These are phyloP conservation scores for Leucophora obtusa DNA, from an alignment of 2,888 invertebrate genomes.

Conservation along the genomic window DNA sequence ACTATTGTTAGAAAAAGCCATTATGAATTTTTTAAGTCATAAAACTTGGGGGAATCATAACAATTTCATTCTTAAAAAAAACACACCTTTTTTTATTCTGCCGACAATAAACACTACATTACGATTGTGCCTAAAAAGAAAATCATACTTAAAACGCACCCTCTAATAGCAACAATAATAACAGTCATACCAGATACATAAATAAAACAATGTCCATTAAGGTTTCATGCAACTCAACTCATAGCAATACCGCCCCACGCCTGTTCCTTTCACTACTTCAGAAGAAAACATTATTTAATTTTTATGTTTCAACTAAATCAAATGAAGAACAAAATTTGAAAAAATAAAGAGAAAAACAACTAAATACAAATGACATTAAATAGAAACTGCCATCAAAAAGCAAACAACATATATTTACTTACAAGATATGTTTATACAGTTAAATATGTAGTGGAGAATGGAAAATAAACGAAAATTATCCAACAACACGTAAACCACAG, in stretches of 20 bases:
- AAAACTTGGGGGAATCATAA: background rate
- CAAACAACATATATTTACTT: background rate
- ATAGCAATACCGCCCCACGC: no score
- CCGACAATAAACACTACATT: constrained; percentile 14
- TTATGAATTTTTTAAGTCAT: constrained; percentile 20
- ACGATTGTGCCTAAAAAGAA: constrained; percentile 13
- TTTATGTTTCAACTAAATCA: constrained; percentile 48
- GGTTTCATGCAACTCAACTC: constrained; percentile 5
- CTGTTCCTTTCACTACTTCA: background rate
- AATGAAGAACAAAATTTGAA: constrained; percentile 43
- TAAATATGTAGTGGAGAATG: background rate
- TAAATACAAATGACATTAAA: background rate
- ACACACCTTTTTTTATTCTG: constrained; percentile 12
- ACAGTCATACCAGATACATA: constrained; percentile 8
- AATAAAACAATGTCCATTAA: constrained; percentile 34
- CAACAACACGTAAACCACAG: constrained; percentile 48
- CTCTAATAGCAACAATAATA: constrained; percentile 15
- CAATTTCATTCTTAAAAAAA: constrained; percentile 23
- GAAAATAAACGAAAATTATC: constrained; percentile 4
- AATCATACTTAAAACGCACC: constrained; percentile 21
- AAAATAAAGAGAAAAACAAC: constrained; percentile 20
- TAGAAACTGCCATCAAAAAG: constrained; percentile 20
- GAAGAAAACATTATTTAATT: constrained; percentile 44
- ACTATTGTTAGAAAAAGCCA: constrained; percentile 1
- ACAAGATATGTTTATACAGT: no score